A percentile compares a stretch with the other conserved stretches of the same genome.
Evolutionary conservation across 2,888 invertebrate genomes (phyloP).

Genomic region (Mesorhabditis spiculigera): DNA sequence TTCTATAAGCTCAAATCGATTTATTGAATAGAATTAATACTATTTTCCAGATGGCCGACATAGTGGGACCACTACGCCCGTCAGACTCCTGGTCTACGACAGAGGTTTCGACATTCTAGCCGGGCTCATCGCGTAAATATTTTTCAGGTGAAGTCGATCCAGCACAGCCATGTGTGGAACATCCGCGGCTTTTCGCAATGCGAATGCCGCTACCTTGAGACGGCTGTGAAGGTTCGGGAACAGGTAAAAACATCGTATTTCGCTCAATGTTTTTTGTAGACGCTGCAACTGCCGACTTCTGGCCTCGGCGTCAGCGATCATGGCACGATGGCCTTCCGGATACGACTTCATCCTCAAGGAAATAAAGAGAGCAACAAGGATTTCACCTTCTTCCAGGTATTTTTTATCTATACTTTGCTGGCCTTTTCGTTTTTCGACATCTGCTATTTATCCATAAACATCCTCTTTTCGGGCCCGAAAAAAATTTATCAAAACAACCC

Average conservation of each 20-base stretch:
- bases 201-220: constrained; percentile 57
- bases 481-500: no score
- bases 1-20: no score
- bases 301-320: background rate
- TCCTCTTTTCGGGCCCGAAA: constrained; percentile 19
- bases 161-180: constrained; percentile 55
- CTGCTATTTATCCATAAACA: background rate
- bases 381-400: constrained; percentile 58
- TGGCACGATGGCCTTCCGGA: constrained; percentile 42
- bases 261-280: background rate
- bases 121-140: background rate
- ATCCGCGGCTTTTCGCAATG: constrained; percentile 55
- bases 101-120: constrained; percentile 35
- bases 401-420: background rate
- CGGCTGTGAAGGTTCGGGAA: constrained; percentile 49
- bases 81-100: constrained; percentile 47
- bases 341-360: constrained; percentile 58
- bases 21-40: background rate
- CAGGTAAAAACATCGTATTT: background rate
- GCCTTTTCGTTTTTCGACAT: background rate
- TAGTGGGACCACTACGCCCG: constrained; percentile 21
- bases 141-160: constrained; percentile 24
- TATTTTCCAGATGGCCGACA: constrained; percentile 22
- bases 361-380: constrained; percentile 59
- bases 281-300: background rate